Percentiles rank a stretch among this genome's conserved stretches.
These are phyloP conservation scores for Zoanthus gigantus DNA, from an alignment of 92 coral and sea anemone species.

Conservation along the genomic window DNA sequence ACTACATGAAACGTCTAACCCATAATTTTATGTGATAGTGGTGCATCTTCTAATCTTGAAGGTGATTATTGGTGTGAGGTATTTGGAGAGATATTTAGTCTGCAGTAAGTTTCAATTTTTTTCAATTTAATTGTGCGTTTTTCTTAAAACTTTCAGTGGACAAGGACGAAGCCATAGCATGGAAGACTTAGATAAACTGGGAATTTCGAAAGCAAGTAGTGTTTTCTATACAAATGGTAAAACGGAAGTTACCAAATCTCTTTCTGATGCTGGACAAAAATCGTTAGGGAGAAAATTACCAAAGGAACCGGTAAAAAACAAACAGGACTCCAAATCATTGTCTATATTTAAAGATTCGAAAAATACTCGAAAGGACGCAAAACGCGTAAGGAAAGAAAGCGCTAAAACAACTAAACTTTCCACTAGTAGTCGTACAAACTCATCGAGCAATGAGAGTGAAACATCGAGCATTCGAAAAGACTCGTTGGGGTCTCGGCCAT, in stretches of 20 bases:
- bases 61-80: not conserved
- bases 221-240: constrained; percentile 63
- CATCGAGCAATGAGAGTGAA: constrained; percentile 30
- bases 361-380: constrained; percentile 38
- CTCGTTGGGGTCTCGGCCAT: constrained; percentile 18
- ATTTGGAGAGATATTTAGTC: not conserved
- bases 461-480: constrained; percentile 22
- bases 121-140: not conserved
- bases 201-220: constrained; percentile 41
- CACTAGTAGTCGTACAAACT: constrained; percentile 21
- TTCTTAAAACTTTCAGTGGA: constrained; percentile 27
- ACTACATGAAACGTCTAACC: too few relatives aligned
- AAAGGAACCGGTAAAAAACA: constrained; percentile 19
- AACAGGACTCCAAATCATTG: not conserved
- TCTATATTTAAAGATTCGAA: constrained; percentile 19
- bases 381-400: constrained; percentile 31
- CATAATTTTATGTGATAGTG: too few relatives aligned
- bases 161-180: constrained; percentile 75
- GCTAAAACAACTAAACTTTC: not conserved
- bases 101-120: not conserved
- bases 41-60: not conserved
- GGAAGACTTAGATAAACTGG: constrained; percentile 72
- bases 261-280: constrained; percentile 36
- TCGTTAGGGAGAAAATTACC: constrained; percentile 44
- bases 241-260: not conserved